Evolutionary conservation across 2,797 vertebrate species (phyloP).

Genomic region (Bovichtus variegatus): DNA sequence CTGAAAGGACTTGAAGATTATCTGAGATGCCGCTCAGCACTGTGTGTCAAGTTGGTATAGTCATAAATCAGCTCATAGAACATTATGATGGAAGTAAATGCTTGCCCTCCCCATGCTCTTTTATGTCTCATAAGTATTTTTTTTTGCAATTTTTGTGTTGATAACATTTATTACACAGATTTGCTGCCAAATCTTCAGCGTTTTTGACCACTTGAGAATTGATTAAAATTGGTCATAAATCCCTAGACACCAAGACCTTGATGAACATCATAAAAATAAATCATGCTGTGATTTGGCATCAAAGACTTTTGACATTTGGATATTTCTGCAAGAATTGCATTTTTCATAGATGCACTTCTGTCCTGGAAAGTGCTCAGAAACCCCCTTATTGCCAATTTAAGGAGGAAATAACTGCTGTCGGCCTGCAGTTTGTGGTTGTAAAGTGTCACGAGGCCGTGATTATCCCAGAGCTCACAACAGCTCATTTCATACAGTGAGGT

Average conservation of each 20-base stretch:
- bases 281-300: background rate
- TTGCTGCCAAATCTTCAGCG: no score
- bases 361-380: background rate
- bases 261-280: background rate
- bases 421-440: background rate
- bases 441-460: background rate
- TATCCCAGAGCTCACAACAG: background rate
- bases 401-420: background rate
- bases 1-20: constrained; percentile 1
- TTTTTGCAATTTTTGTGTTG: no score
- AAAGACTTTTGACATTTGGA: no score
- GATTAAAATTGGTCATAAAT: no score
- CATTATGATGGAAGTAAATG: background rate
- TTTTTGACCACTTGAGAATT: no score
- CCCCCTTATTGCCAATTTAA: background rate
- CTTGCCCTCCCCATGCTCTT: background rate
- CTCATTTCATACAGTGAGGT: no score
- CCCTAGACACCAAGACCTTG: background rate
- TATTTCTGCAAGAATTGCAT: no score
- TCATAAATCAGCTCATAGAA: background rate
- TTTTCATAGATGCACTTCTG: no score
- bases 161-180: background rate
- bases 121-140: no score
- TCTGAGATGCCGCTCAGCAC: background rate
- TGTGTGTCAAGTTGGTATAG: background rate